A percentile compares a stretch with the other conserved stretches of the same genome.
Evolutionary conservation across 2,888 invertebrate species (phyloP).

Genomic region (Caenorhabditis afra): DNA sequence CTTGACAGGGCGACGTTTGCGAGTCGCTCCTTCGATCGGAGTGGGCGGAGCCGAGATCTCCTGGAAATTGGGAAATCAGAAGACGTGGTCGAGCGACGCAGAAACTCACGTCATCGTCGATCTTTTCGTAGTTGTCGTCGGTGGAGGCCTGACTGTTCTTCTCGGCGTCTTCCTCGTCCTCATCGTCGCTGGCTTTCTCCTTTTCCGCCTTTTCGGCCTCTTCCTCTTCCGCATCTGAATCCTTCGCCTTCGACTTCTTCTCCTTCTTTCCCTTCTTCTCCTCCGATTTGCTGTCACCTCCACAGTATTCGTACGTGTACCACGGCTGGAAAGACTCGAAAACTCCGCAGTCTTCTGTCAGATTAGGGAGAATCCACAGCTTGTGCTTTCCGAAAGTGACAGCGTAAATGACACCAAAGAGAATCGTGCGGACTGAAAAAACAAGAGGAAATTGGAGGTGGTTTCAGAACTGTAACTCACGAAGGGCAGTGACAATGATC

Average conservation of each 20-base stretch:
- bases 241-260: constrained; percentile 57
- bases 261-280: constrained; percentile 63
- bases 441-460: neutral
- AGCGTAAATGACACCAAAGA: constrained; percentile 93
- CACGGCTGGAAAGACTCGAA: constrained; percentile 98
- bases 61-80: constrained; percentile 18
- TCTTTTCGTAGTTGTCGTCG: constrained; percentile 60
- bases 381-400: constrained; percentile 92
- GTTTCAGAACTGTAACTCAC: constrained; percentile 81
- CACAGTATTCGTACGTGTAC: constrained; percentile 83
- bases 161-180: constrained; percentile 56
- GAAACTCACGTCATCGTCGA: constrained; percentile 55
- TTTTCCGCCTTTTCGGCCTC: constrained; percentile 40
- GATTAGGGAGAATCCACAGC: constrained; percentile 98
- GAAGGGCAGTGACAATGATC: constrained; percentile 90
- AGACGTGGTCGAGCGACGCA: neutral
- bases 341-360: constrained; percentile 97
- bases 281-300: constrained; percentile 40
- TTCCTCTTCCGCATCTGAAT: constrained; percentile 28
- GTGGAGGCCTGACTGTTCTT: constrained; percentile 54
- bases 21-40: constrained; percentile 34
- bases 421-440: constrained; percentile 87
- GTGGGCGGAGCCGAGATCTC: constrained; percentile 51
- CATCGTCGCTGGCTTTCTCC: constrained; percentile 50
- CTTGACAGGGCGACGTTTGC: constrained; percentile 55